Conservation (phyloP, 1,140 invertebrate genomes). For the Arctopsyche grandis region DNA sequence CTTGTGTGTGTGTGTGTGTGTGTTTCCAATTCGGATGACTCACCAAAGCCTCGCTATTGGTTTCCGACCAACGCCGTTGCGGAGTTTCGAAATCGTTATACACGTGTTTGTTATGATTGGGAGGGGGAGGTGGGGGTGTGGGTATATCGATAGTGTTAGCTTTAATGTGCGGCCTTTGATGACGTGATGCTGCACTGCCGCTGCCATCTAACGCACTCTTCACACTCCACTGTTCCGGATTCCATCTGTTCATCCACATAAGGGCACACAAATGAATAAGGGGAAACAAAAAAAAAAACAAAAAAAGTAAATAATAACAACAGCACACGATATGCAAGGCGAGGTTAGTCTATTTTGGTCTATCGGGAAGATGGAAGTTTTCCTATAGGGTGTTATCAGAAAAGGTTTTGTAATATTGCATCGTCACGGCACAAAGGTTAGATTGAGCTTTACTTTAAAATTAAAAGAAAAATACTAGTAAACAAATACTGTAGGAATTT, state of each 20-base stretch:
- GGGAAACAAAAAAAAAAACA: conserved; percentile 57
- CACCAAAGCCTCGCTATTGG: conserved; percentile 45
- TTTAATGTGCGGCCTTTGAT: conserved; percentile 68
- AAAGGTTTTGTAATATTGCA: too few relatives aligned
- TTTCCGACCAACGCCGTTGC: conserved; percentile 48
- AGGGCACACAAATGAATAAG: conserved; percentile 56
- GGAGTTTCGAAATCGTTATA: conserved; percentile 34
- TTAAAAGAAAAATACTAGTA: too few relatives aligned
- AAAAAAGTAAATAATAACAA: conserved; percentile 63
- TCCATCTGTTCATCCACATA: conserved; percentile 60
- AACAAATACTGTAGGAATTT: too few relatives aligned
- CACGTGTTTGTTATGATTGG: background rate
- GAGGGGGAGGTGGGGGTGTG: conserved; percentile 59
- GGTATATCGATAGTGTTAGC: conserved; percentile 71
- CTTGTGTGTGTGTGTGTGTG: too few relatives aligned
- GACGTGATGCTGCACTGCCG: conserved; percentile 56
- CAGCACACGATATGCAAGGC: conserved; percentile 58
- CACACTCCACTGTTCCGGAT: conserved; percentile 60
- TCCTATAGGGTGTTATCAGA: too few relatives aligned
- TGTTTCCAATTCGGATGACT: conserved; percentile 13
- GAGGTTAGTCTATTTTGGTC: too few relatives aligned
- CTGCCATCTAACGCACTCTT: conserved; percentile 60
- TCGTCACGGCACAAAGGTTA: too few relatives aligned
- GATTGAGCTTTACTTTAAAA: too few relatives aligned
- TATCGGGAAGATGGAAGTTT: too few relatives aligned